Percentiles rank a stretch among this genome's conserved stretches.
These are phyloP conservation scores for Copsychus sechellarum DNA, from an alignment of 2,113 vertebrate species.

Conservation along the genomic window DNA sequence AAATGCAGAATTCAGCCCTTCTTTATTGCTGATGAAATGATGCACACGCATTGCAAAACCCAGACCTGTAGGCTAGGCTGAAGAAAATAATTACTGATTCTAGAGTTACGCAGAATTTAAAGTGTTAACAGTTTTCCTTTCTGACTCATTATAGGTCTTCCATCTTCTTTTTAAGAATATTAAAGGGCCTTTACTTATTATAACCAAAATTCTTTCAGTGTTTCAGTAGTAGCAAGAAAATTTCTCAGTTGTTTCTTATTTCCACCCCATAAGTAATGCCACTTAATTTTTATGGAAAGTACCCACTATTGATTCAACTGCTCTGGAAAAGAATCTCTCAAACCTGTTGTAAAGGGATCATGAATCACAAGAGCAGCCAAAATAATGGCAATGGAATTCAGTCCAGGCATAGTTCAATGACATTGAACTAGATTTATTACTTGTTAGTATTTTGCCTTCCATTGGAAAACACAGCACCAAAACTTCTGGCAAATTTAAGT, in stretches of 20 bases:
- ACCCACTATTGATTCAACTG: not conserved
- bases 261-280: not conserved
- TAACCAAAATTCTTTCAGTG: not conserved
- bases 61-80: not conserved
- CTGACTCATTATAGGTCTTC: not conserved
- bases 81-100: not conserved
- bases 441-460: not conserved
- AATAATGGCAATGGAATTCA: not conserved
- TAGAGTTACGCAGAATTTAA: not conserved
- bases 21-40: not conserved
- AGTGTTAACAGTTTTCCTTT: not conserved
- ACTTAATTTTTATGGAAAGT: not conserved
- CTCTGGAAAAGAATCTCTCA: not conserved
- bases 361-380: not conserved
- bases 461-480: not conserved
- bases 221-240: not conserved
- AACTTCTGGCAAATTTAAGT: not conserved
- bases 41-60: not conserved
- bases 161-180: not conserved
- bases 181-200: not conserved
- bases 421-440: not conserved
- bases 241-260: not conserved
- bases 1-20: not conserved
- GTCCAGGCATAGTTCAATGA: not conserved
- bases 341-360: not conserved